Evolutionary conservation across 2,797 vertebrate species (phyloP), one percentile per base, ranked within the genome.

Genomic region (Hyperoplus immaculatus): DNA sequence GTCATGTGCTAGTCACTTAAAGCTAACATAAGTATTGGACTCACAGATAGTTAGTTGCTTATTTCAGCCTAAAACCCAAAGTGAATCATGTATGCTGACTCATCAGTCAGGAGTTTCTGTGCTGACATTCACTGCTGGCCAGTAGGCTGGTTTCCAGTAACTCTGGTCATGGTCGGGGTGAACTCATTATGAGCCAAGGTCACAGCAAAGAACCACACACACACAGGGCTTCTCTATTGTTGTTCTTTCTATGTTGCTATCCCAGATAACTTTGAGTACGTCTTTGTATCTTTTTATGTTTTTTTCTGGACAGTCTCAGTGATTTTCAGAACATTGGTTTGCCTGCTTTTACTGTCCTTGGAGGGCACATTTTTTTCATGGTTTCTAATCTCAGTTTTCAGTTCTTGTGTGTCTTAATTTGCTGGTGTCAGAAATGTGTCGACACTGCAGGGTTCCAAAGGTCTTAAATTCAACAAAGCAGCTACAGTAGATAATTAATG

Each of bases 121-220:
- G 18, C 58, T 54, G 50, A 41, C 56, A 4, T 15, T 59, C 29
- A 11, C 12, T 36, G 21, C 4, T 54, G 42, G 13, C n/a, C 46
- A 43, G 41, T 21, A 21, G 16, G 13, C 55, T 38, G 50, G 56
- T 13, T 72, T 72, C 76, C 61, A 60, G 29, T 66, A 55, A 56
- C 56, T 69, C n/a, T 39, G 1, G 4, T 68, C 43, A 42, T 56
- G 50, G 42, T 55, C 21, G 10, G 39, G 9, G 0, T 10, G 65
- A 9, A 55, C 36, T 56, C 36, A 55, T 58, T 13, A 16, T 16
- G 16, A 38, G 6, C 39, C 38, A 69, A 63, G 47, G 76, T 78
- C 69, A 67, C 49, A 15, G 5, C 38, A 11, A 56, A 66, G 12
- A 8, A 29, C 0, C 29, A 29, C 29, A 29, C 29, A 21, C 18